These are phyloP conservation scores for Frankliniella fusca DNA, from an alignment of 2,888 invertebrate genomes.

Conservation along the genomic window DNA sequence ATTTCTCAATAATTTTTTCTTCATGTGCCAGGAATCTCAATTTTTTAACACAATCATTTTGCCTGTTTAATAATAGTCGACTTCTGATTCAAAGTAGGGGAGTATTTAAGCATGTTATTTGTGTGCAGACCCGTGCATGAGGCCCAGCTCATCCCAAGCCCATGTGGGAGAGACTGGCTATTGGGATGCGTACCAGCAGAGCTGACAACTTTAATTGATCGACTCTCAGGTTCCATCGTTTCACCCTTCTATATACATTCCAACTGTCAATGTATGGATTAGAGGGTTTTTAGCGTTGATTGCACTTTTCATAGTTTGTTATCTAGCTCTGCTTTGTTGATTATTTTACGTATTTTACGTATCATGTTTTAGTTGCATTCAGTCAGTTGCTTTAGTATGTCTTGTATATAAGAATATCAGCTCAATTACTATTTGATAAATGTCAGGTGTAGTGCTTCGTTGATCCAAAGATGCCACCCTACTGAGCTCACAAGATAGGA, in stretches of 20 bases:
- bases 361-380: neutral
- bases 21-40: too few relatives aligned
- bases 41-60: too few relatives aligned
- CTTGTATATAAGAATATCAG: neutral
- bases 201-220: constrained; percentile 6
- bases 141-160: constrained; percentile 17
- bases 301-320: neutral
- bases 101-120: constrained; percentile 7
- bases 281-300: neutral
- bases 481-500: neutral
- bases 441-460: neutral
- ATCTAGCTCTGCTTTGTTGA: neutral
- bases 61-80: too few relatives aligned
- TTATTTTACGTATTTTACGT: neutral
- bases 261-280: neutral
- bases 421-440: constrained; percentile 1
- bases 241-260: constrained; percentile 8
- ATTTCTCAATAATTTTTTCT: too few relatives aligned
- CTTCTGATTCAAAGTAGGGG: neutral
- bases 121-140: constrained; percentile 25
- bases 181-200: constrained; percentile 18
- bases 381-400: neutral
- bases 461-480: neutral
- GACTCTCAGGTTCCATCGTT: constrained; percentile 5
- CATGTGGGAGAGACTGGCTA: constrained; percentile 7